Base-by-base conservation (phyloP, 2,797 vertebrate species). In the Orestias chungarensis region DNA sequence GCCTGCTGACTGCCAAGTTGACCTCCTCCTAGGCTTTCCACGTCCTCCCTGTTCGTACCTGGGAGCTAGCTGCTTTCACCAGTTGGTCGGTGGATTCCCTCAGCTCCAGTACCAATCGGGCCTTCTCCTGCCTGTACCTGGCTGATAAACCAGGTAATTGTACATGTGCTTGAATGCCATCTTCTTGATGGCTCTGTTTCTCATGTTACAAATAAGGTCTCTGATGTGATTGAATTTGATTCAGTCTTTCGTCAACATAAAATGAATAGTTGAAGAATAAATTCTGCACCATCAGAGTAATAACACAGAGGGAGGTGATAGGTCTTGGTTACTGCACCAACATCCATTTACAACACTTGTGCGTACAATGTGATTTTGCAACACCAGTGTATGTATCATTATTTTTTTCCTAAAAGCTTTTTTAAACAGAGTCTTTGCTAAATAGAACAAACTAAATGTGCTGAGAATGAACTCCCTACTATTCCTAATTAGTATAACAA, bases 141-240 rank as follows among this genome's bases (percentile, higher is more conserved):
- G n/a, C n/a, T n/a, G n/a, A n/a, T n/a, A n/a, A n/a, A n/a, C 20
- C 59, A 68, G 0, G 23, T 62, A 12, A 20, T 52, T 49, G 66
- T 20, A 23, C 20, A 1, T 80, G 49, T 66, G 66, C 78, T 66
- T 74, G 46, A 61, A 62, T 52, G 35, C 27, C 20, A 27, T 40
- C 11, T 12, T 15, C 66, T 52, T 64, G 46, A 62, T 65, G 69
- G 70, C 77, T 69, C 59, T 73, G 66, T 79, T 89, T 79, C 70
- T 78, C 69, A 49, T 31, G 17, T 88, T 81, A 84, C 82, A 79
- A 74, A 81, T 76, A 59, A 76, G 75, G 73, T 59, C 86, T 91
- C 89, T 92, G 85, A 90, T 86, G 86, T 79, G 87, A 91, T 71
- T 82, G 75, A 77, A 88, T 80, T 84, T 84, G 87, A 90, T 87